Evolutionary conservation across 2,888 invertebrate species (phyloP).

Genomic region (Capitulum mitella): DNA sequence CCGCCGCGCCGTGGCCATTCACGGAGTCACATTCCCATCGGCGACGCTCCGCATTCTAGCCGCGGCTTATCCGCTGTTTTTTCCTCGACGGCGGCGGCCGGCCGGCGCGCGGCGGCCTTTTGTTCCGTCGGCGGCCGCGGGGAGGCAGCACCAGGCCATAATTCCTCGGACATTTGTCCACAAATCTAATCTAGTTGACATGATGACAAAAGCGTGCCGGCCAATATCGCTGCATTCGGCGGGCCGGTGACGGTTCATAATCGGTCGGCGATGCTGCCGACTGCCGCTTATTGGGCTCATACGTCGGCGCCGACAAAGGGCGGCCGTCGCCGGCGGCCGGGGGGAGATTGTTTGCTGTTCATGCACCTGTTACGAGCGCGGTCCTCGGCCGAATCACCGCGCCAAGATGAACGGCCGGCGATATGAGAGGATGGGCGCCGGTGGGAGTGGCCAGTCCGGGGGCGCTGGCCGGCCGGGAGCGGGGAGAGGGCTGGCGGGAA

Average conservation of each 20-base stretch:
- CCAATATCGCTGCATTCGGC: conserved; percentile 17
- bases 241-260: conserved; percentile 7
- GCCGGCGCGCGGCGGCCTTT: neutral
- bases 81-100: neutral
- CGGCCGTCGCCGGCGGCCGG: neutral
- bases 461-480: neutral
- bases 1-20: neutral
- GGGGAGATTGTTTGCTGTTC: conserved; percentile 17
- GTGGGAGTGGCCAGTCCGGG: neutral
- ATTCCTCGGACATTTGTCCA: conserved; percentile 2
- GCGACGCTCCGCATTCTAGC: neutral
- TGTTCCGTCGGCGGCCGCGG: neutral
- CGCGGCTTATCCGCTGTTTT: neutral
- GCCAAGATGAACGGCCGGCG: neutral
- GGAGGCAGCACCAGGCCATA: neutral
- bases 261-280: neutral
- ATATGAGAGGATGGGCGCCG: neutral
- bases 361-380: conserved; percentile 18
- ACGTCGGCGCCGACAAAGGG: conserved; percentile 11
- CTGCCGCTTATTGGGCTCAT: conserved; percentile 10
- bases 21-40: neutral
- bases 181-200: conserved; percentile 19
- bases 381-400: neutral
- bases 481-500: too few species aligned
- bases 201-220: conserved; percentile 8